These are phyloP conservation scores for Uromys caudimaculatus DNA, from an alignment of 2,797 vertebrate species.

Conservation along the genomic window DNA sequence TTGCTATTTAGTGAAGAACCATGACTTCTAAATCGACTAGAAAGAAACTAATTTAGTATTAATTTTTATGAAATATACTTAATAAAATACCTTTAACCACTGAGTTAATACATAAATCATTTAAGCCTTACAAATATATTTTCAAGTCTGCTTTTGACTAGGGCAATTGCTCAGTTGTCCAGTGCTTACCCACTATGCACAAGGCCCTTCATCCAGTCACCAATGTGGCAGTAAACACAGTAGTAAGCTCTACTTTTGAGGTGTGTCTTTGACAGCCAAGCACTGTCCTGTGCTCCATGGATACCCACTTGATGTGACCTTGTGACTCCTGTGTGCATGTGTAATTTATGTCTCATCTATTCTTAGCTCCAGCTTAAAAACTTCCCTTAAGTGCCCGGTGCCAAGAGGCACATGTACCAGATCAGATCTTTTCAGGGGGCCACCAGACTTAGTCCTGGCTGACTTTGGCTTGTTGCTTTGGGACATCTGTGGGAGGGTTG, in stretches of 20 bases:
- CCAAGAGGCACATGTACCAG: not conserved
- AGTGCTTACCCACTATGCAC: not conserved
- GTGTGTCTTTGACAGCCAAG: not conserved
- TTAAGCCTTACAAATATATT: slow-evolving; percentile 29
- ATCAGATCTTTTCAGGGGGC: not conserved
- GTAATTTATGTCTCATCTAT: not conserved
- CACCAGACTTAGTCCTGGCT: not conserved
- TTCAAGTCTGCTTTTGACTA: not conserved
- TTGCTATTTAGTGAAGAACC: not conserved
- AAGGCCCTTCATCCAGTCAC: not conserved
- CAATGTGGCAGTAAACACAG: not conserved
- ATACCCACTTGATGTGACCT: not conserved
- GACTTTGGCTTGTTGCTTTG: not conserved
- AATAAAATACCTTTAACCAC: not conserved
- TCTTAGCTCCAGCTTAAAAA: not conserved
- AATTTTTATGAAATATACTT: slow-evolving; percentile 28
- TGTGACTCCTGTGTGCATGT: not conserved
- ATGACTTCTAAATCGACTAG: slow-evolving; percentile 10
- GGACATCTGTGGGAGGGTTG: not conserved
- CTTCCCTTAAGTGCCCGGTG: not conserved
- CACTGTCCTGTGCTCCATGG: not conserved
- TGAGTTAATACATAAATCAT: slow-evolving; percentile 49
- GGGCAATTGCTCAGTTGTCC: not conserved
- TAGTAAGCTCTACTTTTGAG: not conserved
- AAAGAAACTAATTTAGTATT: slow-evolving; percentile 16